Percentiles rank a stretch among this genome's conserved stretches.
These are phyloP conservation scores for Lepidurus couesii DNA, from an alignment of 1,140 invertebrate species.

Conservation along the genomic window DNA sequence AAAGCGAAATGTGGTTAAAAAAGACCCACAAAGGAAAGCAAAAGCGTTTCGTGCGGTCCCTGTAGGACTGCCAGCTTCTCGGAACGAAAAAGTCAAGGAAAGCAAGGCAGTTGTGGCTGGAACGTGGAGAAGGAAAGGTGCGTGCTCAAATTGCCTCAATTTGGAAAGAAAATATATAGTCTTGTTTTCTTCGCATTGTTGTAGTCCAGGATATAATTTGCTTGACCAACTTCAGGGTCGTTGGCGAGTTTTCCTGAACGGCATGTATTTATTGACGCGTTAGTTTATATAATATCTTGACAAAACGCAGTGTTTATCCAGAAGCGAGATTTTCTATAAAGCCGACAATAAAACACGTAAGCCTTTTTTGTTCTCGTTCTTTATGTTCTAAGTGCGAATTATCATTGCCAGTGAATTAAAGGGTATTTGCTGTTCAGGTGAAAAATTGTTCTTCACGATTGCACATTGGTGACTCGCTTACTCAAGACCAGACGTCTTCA, in stretches of 20 bases:
- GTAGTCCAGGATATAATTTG: neutral
- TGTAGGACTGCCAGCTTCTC: conserved; percentile 5
- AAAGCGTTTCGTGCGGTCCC: neutral
- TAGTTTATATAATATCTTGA: neutral
- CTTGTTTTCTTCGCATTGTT: neutral
- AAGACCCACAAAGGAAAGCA: neutral
- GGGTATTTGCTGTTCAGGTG: no score
- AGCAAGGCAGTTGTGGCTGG: neutral
- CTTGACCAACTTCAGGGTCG: neutral
- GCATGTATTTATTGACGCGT: neutral
- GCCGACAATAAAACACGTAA: no score
- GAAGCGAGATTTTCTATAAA: neutral
- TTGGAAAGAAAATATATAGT: neutral
- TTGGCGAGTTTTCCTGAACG: neutral
- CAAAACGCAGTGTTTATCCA: neutral
- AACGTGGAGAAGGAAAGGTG: neutral
- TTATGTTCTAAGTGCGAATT: no score
- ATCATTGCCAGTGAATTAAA: no score
- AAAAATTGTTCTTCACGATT: no score
- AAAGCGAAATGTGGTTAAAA: neutral
- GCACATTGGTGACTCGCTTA: no score
- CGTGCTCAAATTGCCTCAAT: neutral
- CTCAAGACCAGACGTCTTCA: no score
- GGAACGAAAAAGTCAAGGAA: neutral
- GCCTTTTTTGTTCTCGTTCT: no score